Evolutionary conservation across 2,797 vertebrate genomes (phyloP).

Genomic region (Pempheris klunzingeri): DNA sequence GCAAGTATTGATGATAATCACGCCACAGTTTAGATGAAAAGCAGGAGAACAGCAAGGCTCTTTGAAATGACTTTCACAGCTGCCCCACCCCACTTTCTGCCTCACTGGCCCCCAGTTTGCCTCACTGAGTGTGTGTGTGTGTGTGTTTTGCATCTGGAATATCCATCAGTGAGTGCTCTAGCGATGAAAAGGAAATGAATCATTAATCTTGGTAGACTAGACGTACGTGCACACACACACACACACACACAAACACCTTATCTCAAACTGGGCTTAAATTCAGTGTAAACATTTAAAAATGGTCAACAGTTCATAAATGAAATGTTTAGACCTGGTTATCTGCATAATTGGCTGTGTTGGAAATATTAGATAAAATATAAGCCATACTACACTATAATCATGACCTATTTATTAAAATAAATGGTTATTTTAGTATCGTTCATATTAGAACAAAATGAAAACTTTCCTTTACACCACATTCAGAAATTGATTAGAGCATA

Average conservation of each 20-base stretch:
- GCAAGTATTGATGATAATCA: conserved; percentile 54
- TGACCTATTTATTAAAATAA: background rate
- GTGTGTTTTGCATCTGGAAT: conserved; percentile 60
- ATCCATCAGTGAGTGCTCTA: conserved; percentile 37
- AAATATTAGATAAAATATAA: no score
- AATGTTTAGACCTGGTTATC: background rate
- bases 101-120: conserved; percentile 31
- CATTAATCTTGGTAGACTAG: background rate
- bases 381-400: background rate
- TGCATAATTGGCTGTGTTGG: background rate
- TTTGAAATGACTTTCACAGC: conserved; percentile 73
- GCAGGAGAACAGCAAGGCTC: conserved; percentile 50
- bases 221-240: background rate
- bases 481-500: background rate
- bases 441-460: background rate
- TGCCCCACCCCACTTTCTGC: conserved; percentile 54
- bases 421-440: background rate
- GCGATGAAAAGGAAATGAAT: conserved; percentile 24
- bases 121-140: conserved; percentile 15
- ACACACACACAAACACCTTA: background rate
- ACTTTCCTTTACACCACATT: background rate
- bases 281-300: background rate
- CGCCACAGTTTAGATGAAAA: conserved; percentile 57
- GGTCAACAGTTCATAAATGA: background rate
- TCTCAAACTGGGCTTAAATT: conserved; percentile 5